phyloP scores from a whole-genome alignment of 2,888 invertebrate species.

The Eulithis testata region DNA sequence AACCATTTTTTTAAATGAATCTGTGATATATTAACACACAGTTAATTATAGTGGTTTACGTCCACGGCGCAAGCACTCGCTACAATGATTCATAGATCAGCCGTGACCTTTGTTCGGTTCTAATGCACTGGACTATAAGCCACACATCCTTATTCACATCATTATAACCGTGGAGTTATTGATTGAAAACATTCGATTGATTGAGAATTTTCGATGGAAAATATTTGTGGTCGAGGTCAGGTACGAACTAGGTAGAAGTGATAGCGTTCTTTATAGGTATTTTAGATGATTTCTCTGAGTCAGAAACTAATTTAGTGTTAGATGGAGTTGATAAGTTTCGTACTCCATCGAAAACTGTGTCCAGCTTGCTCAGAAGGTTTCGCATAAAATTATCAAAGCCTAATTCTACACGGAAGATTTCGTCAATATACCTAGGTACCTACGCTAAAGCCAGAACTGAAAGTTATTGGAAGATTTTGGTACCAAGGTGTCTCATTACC shows the following conservation, averaged over 20 bases:
- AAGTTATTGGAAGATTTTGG: too few species aligned
- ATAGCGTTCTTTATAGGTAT: too few species aligned
- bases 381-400: too few species aligned
- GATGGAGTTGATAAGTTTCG: too few species aligned
- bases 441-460: too few species aligned
- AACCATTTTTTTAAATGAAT: conserved; percentile 22
- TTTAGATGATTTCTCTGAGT: too few species aligned
- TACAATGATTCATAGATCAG: conserved; percentile 28
- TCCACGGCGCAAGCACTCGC: not conserved
- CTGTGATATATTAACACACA: conserved; percentile 20
- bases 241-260: not conserved
- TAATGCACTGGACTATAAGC: conserved; percentile 6
- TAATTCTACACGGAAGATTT: too few species aligned
- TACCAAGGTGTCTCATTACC: too few species aligned
- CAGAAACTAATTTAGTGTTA: too few species aligned
- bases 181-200: conserved; percentile 12
- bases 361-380: too few species aligned
- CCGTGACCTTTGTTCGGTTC: conserved; percentile 24
- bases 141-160: conserved; percentile 5
- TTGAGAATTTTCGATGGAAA: conserved; percentile 1
- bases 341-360: too few species aligned
- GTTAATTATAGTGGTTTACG: conserved; percentile 22
- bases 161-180: conserved; percentile 12
- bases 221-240: not conserved
- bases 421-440: too few species aligned